phyloP scores from a whole-genome alignment of 2,113 vertebrate genomes.

The Motacilla tschutschensis region DNA sequence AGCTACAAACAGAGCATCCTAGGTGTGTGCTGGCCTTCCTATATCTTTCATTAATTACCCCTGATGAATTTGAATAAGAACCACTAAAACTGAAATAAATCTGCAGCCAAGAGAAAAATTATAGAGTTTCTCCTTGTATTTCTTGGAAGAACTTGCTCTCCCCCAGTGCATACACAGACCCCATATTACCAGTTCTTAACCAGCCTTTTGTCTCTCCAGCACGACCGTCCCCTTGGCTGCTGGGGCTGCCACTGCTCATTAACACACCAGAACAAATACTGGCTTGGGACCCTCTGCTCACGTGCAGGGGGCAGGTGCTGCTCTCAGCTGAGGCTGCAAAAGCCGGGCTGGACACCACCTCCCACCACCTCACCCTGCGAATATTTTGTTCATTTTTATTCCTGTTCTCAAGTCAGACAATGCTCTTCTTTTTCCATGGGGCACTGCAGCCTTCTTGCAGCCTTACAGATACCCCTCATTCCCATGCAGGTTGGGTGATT shows the following conservation, averaged over 20 bases:
- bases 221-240: background rate
- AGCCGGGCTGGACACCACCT: background rate
- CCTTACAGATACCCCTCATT: background rate
- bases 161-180: background rate
- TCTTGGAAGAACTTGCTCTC: conserved; percentile 39
- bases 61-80: conserved; percentile 71
- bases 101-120: conserved; percentile 38
- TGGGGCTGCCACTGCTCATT: background rate
- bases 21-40: conserved; percentile 42
- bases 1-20: conserved; percentile 58
- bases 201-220: conserved; percentile 12
- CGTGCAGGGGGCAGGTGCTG: background rate
- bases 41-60: conserved; percentile 71
- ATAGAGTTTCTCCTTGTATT: conserved; percentile 50
- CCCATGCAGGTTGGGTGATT: background rate
- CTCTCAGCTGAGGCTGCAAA: background rate
- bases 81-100: conserved; percentile 72
- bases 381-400: background rate
- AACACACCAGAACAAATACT: background rate
- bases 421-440: background rate
- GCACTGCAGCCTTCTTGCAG: background rate
- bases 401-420: background rate
- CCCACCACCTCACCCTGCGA: rapidly evolving
- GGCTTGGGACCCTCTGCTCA: background rate
- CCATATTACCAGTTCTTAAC: background rate